Evolutionary conservation across 64 coral and sea anemone species (phyloP).

Genomic region (Dendronephthya gigantea): DNA sequence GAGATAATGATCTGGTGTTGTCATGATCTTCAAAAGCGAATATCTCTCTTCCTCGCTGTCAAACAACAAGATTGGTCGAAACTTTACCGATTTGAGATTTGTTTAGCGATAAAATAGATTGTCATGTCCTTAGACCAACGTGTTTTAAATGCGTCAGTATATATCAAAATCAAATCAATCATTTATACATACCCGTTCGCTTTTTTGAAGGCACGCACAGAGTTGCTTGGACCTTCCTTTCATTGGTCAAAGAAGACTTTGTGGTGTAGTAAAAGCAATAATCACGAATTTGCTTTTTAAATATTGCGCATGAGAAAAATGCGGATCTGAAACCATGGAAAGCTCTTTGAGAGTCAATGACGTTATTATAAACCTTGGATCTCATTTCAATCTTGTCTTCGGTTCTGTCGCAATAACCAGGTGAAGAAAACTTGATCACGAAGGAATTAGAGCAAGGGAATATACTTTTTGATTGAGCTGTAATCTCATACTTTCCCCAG

Average conservation of each 20-base stretch:
- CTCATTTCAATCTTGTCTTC: background rate
- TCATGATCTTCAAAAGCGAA: no score
- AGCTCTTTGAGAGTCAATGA: background rate
- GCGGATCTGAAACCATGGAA: constrained; percentile 1
- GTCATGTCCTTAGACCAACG: no score
- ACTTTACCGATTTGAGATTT: no score
- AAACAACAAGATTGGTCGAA: no score
- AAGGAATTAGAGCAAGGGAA: constrained; percentile 6
- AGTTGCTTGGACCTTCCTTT: background rate
- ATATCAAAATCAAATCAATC: no score
- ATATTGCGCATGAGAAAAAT: background rate
- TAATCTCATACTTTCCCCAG: constrained; percentile 1
- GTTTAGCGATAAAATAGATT: no score
- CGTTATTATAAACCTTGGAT: background rate
- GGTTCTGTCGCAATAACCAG: background rate
- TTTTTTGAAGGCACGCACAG: background rate
- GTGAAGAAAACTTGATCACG: background rate
- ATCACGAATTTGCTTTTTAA: background rate
- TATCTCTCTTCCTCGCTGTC: no score
- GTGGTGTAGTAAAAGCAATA: constrained; percentile 14
- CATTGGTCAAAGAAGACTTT: constrained; percentile 4
- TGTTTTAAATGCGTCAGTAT: no score
- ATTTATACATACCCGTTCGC: background rate
- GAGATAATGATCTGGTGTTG: background rate
- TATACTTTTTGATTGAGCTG: background rate